Percentiles rank a stretch among this genome's conserved stretches.
Evolutionary conservation across 2,797 vertebrate genomes (phyloP).

Genomic region (Lacerta agilis): DNA sequence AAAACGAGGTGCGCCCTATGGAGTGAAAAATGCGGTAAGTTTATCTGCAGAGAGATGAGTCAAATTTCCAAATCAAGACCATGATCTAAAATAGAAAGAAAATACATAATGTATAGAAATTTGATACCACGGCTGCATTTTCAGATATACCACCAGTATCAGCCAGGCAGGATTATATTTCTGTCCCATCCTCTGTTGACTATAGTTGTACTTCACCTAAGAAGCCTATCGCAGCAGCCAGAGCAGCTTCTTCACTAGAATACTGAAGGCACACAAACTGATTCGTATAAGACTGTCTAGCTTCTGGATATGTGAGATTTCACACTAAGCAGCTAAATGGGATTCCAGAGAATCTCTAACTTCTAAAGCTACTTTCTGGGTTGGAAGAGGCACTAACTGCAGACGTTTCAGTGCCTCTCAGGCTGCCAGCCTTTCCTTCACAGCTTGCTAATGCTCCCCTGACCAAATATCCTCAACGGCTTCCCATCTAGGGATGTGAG

Average conservation of each 20-base stretch:
- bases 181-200: not conserved
- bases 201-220: not conserved
- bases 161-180: not conserved
- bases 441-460: not conserved
- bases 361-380: not conserved
- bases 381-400: too few relatives aligned
- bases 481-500: too few relatives aligned
- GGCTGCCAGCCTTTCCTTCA: not conserved
- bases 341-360: not conserved
- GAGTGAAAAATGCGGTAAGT: not conserved
- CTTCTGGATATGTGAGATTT: not conserved
- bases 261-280: not conserved
- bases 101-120: not conserved
- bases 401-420: too few relatives aligned
- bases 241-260: not conserved
- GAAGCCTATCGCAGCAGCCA: not conserved
- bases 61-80: conserved; percentile 42
- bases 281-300: not conserved
- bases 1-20: too few relatives aligned
- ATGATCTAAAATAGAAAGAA: conserved; percentile 14
- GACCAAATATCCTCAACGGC: too few relatives aligned
- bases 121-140: too few relatives aligned
- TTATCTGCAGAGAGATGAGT: conserved; percentile 14
- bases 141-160: not conserved
- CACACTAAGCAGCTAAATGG: not conserved